Evolutionary conservation across 2,797 vertebrate species (phyloP), one percentile per base, ranked within the genome.

Genomic region (Enteromius radiatus): DNA sequence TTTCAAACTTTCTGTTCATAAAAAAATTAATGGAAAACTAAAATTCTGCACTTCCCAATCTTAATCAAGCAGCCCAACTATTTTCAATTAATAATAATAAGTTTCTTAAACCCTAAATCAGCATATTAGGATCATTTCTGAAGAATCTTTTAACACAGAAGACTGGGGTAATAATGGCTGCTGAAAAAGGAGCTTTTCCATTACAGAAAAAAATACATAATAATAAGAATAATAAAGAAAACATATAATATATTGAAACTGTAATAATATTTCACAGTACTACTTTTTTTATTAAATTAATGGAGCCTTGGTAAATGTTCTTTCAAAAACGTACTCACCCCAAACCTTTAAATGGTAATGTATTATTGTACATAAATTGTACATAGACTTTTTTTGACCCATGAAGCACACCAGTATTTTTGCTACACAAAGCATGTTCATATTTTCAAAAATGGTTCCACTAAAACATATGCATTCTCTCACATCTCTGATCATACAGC

Each of bases 401-500:
- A 59, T 41, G 11, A 36, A 74, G 23, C 12, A 41, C 43, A 41
- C 38, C 33, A 77, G 21, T 31, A 31, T 8, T 45, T 23, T 63
- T 9, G 2, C 23, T 41, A 54, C 31, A 54, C 28, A 54, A 33
- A 73, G 4, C 17, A 54, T 12, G 36, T 9, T 23, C 21, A 36
- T 15, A 76, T 23, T 52, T 36, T 64, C 2, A 79, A 26, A 12
- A 36, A 49, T 14, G 36, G 19, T 26, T 67, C 28, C 83, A 59
- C 45, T 43, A 21, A 15, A 59, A 65, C 31, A 28, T 11, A 49
- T 54, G 26, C 68, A 56, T 49, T 68, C 21, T 41, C 17, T 38
- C 47, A 81, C 56, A 63, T 68, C 23, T 45, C 4, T 54, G n/a
- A 61, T 36, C 14, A 61, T 68, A 26, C 61, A 52, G 52, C 90